Percentiles rank a stretch among this genome's conserved stretches.
phyloP scores from a whole-genome alignment of 2,797 vertebrate species.

The Epinephelus coioides region DNA sequence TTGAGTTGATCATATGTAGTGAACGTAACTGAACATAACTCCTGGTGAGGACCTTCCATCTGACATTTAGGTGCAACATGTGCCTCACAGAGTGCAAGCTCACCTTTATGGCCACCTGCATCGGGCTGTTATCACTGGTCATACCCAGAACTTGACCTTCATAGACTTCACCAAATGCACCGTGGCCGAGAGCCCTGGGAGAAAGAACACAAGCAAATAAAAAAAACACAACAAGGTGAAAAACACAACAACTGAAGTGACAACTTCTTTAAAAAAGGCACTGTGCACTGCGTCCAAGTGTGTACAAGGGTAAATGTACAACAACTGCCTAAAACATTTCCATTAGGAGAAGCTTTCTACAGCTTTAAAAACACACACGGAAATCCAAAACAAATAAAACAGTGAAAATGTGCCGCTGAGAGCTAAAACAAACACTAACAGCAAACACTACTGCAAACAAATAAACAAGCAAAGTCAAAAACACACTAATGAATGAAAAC shows the following conservation, averaged over 20 bases:
- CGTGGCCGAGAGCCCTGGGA: constrained; percentile 91
- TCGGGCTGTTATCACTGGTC: constrained; percentile 87
- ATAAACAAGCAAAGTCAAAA: too few species aligned
- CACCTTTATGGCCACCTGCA: constrained; percentile 96
- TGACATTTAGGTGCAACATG: constrained; percentile 25
- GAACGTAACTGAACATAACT: constrained; percentile 17
- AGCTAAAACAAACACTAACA: background rate
- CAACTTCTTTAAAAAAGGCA: background rate
- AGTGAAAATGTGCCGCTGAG: too few species aligned
- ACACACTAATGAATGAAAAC: too few species aligned
- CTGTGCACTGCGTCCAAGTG: too few species aligned
- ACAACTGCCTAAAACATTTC: too few species aligned
- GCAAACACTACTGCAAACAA: too few species aligned
- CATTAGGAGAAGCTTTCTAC: too few species aligned
- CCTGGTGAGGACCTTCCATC: background rate
- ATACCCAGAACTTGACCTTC: constrained; percentile 93
- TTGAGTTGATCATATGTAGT: constrained; percentile 35
- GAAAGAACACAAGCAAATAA: background rate
- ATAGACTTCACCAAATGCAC: constrained; percentile 95
- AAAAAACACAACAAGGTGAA: background rate
- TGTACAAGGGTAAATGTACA: too few species aligned
- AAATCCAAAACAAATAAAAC: too few species aligned
- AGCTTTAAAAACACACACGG: too few species aligned
- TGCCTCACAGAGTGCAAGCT: constrained; percentile 53
- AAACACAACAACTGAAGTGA: background rate